Conservation (phyloP, 2,113 vertebrate species). For the Jaculus jaculus region DNA sequence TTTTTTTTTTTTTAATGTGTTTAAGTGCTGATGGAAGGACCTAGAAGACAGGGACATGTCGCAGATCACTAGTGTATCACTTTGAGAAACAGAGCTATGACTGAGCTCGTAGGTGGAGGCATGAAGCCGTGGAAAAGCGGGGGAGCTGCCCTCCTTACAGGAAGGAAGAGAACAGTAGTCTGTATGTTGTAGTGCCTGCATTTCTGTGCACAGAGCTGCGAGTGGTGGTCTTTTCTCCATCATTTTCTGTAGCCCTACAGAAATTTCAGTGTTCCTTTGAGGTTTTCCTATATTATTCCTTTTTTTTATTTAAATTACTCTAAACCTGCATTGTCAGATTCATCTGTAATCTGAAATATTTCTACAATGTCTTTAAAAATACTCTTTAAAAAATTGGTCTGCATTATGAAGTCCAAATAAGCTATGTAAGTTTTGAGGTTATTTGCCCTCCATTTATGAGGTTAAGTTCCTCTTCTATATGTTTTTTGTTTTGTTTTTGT, state of each 20-base stretch:
- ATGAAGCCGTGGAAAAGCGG: background rate
- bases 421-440: background rate
- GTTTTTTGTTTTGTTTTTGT: too few species aligned
- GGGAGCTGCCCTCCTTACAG: background rate
- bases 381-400: background rate
- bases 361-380: background rate
- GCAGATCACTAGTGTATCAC: background rate
- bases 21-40: background rate
- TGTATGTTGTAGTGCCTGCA: background rate
- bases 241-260: background rate
- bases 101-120: background rate
- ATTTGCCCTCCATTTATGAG: background rate
- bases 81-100: background rate
- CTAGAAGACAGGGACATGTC: background rate
- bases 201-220: background rate
- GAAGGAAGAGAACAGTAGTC: background rate
- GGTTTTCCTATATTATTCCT: background rate
- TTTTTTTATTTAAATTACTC: background rate
- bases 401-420: background rate
- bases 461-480: too few species aligned
- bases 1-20: background rate
- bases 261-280: constrained; percentile 8
- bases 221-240: background rate
- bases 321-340: background rate
- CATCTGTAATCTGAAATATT: background rate